phyloP scores from a whole-genome alignment of 2,113 vertebrate genomes.

The Manacus vitellinus region DNA sequence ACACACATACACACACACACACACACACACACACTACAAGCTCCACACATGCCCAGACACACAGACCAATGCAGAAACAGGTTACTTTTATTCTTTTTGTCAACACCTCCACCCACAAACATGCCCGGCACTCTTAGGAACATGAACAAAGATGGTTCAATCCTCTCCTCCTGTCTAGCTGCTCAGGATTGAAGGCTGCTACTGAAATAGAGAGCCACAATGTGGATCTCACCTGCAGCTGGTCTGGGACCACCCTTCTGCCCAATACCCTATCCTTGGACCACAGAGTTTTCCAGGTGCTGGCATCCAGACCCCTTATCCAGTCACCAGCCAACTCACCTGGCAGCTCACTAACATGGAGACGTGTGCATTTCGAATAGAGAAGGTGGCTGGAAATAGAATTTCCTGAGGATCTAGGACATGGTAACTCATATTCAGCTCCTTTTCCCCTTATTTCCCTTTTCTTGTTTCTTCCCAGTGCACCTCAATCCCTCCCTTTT shows the following conservation, averaged over 20 bases:
- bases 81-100: background rate
- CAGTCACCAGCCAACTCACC: background rate
- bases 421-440: background rate
- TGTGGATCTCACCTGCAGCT: background rate
- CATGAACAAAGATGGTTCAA: background rate
- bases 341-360: background rate
- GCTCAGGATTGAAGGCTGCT: background rate
- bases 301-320: background rate
- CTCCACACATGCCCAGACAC: rapidly evolving
- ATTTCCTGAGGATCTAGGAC: background rate
- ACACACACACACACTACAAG: background rate
- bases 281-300: background rate
- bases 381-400: background rate
- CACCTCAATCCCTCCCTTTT: background rate
- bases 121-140: background rate
- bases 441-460: background rate
- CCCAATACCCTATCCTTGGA: background rate
- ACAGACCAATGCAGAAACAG: background rate
- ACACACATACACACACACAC: background rate
- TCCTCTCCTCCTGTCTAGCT: background rate
- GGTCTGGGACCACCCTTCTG: background rate
- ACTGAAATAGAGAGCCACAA: background rate
- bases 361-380: background rate
- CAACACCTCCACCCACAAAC: background rate
- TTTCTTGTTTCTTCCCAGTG: background rate